Percentiles rank a stretch among this genome's conserved stretches.
phyloP scores from a whole-genome alignment of 1,140 invertebrate species.

The Drosophila bipectinata region DNA sequence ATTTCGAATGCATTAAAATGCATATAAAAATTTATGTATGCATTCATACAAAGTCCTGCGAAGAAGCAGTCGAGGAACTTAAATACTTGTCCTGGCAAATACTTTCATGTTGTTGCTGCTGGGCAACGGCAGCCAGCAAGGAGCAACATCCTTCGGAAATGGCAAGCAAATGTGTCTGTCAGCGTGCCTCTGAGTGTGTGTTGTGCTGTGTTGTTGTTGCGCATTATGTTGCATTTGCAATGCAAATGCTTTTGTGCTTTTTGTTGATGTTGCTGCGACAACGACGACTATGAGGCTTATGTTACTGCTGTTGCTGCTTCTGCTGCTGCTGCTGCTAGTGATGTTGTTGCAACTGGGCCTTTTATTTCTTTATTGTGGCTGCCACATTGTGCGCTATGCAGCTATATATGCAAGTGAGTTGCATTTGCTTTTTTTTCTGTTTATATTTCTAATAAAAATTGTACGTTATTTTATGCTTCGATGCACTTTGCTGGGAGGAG shows the following conservation, averaged over 20 bases:
- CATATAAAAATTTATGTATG: constrained; percentile 51
- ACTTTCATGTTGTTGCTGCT: constrained; percentile 43
- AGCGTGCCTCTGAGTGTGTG: constrained; percentile 20
- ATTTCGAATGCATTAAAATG: constrained; percentile 59
- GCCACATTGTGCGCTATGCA: constrained; percentile 49
- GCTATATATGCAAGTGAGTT: constrained; percentile 12
- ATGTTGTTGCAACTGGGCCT: constrained; percentile 54
- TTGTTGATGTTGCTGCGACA: constrained; percentile 64
- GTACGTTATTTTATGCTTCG: constrained; percentile 73
- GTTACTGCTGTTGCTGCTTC: constrained; percentile 31
- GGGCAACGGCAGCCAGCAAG: constrained; percentile 47
- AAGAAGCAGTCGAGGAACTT: constrained; percentile 49
- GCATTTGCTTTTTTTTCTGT: constrained; percentile 59
- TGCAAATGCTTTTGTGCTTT: constrained; percentile 79
- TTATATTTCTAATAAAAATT: constrained; percentile 82
- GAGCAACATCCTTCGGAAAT: constrained; percentile 68
- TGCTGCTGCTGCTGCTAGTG: constrained; percentile 41
- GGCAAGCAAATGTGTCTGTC: constrained; percentile 66
- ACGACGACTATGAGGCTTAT: constrained; percentile 65
- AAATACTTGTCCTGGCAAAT: constrained; percentile 73
- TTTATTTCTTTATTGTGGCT: constrained; percentile 78
- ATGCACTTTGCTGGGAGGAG: constrained; percentile 56
- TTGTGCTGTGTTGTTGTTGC: constrained; percentile 49
- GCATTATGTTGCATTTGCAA: constrained; percentile 80
- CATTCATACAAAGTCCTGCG: constrained; percentile 27